phyloP scores from a whole-genome alignment of 1,140 invertebrate genomes.

The Musca vetustissima region DNA sequence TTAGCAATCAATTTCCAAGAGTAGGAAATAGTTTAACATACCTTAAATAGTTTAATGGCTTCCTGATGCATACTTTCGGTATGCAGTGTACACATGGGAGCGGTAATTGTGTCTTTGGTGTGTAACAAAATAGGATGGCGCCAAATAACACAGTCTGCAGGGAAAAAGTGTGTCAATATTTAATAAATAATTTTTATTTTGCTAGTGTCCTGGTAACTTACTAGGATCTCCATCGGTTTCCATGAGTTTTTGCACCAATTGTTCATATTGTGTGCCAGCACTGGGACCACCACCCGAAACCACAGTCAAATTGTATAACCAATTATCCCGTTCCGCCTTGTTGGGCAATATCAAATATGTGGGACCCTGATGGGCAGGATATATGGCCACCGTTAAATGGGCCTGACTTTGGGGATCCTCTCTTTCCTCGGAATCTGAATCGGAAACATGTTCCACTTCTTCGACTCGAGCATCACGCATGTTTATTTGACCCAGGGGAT shows the following conservation, averaged over 20 bases:
- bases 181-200: too few species aligned
- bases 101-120: conserved; percentile 83
- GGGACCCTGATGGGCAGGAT: conserved; percentile 86
- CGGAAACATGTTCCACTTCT: conserved; percentile 89
- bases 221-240: conserved; percentile 92
- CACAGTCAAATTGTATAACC: conserved; percentile 92
- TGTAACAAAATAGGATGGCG: conserved; percentile 89
- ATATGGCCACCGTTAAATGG: conserved; percentile 86
- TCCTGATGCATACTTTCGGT: conserved; percentile 83
- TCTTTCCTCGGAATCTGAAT: conserved; percentile 87
- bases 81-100: conserved; percentile 82
- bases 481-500: conserved; percentile 91
- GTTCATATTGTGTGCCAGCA: conserved; percentile 92
- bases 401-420: conserved; percentile 69
- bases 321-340: conserved; percentile 89
- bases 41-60: conserved; percentile 93
- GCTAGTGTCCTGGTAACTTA: too few species aligned
- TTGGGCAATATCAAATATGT: conserved; percentile 88
- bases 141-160: conserved; percentile 84
- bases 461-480: conserved; percentile 92
- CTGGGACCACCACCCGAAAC: conserved; percentile 88
- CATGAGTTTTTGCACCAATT: conserved; percentile 92
- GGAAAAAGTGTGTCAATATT: neutral
- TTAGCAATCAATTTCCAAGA: neutral
- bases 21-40: conserved; percentile 52